Conservation (phyloP, 1,140 invertebrate species). For the Leguminivora glycinivorella region DNA sequence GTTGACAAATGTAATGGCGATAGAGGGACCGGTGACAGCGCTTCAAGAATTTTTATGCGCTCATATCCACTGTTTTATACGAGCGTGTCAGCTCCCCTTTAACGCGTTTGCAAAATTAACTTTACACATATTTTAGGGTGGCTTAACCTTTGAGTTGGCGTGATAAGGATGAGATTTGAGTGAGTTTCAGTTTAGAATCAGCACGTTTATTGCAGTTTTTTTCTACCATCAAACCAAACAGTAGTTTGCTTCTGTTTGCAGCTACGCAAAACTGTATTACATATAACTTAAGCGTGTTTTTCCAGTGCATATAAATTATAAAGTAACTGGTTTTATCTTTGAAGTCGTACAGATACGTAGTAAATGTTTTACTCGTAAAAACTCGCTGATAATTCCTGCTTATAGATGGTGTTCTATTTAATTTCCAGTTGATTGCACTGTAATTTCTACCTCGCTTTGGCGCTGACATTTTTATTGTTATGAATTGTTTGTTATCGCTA, state of each 20-base stretch:
- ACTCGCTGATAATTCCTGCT: constrained; percentile 60
- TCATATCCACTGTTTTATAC: constrained; percentile 75
- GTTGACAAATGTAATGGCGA: constrained; percentile 76
- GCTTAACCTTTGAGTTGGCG: constrained; percentile 20
- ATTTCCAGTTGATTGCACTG: constrained; percentile 66
- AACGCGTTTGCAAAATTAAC: constrained; percentile 41
- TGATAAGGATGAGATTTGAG: background rate
- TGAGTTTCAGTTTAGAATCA: background rate
- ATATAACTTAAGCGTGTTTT: background rate
- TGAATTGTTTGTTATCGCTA: constrained; percentile 58
- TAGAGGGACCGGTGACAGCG: constrained; percentile 68
- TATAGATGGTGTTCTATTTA: constrained; percentile 73
- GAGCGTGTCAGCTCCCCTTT: constrained; percentile 70
- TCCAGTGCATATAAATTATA: background rate
- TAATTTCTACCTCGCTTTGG: constrained; percentile 47
- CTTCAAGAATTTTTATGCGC: constrained; percentile 75
- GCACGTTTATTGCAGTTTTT: constrained; percentile 16
- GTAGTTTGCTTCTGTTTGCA: background rate
- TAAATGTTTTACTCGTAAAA: constrained; percentile 71
- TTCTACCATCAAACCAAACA: constrained; percentile 11
- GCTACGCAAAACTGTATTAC: background rate
- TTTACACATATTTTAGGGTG: constrained; percentile 29
- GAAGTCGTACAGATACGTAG: constrained; percentile 37
- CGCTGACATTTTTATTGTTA: constrained; percentile 70
- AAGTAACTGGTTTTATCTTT: background rate